Percentiles rank a stretch among this genome's conserved stretches.
Evolutionary conservation across 1,140 invertebrate species (phyloP).

Genomic region (Plectrocnemia conspersa): DNA sequence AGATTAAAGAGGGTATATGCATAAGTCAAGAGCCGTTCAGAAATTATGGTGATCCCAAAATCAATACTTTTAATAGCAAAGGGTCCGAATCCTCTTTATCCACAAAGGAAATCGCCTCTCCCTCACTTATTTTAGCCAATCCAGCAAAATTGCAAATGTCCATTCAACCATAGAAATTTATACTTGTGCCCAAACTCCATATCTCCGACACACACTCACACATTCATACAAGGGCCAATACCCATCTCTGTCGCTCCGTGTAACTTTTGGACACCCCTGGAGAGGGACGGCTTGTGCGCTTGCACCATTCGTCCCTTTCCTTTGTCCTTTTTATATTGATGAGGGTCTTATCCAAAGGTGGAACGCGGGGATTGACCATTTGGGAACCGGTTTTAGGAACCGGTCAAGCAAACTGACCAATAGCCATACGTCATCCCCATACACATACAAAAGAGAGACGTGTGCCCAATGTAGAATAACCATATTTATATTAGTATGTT

Average conservation of each 20-base stretch:
- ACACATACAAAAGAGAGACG: background rate
- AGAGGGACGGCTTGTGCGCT: background rate
- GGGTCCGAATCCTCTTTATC: conserved; percentile 33
- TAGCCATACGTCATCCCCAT: conserved; percentile 4
- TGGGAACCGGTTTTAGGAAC: conserved; percentile 25
- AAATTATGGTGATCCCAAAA: conserved; percentile 25
- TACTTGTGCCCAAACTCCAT: conserved; percentile 11
- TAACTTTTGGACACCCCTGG: background rate
- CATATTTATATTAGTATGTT: too few relatives aligned
- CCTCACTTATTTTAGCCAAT: conserved; percentile 34
- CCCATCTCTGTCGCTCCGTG: background rate
- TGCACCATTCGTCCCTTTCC: background rate
- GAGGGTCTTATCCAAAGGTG: conserved; percentile 33
- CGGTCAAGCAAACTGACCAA: conserved; percentile 30
- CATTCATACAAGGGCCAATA: conserved; percentile 8
- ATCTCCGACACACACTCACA: conserved; percentile 12
- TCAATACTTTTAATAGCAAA: conserved; percentile 33
- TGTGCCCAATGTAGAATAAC: background rate
- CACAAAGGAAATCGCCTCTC: conserved; percentile 29
- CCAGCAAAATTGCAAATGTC: conserved; percentile 35
- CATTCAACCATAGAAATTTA: conserved; percentile 31
- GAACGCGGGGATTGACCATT: conserved; percentile 26
- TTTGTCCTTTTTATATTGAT: conserved; percentile 21
- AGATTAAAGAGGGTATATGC: background rate
- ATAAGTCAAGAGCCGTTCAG: background rate